Conservation (phyloP, 2,113 vertebrate genomes). For the Cephalopterus ornatus region DNA sequence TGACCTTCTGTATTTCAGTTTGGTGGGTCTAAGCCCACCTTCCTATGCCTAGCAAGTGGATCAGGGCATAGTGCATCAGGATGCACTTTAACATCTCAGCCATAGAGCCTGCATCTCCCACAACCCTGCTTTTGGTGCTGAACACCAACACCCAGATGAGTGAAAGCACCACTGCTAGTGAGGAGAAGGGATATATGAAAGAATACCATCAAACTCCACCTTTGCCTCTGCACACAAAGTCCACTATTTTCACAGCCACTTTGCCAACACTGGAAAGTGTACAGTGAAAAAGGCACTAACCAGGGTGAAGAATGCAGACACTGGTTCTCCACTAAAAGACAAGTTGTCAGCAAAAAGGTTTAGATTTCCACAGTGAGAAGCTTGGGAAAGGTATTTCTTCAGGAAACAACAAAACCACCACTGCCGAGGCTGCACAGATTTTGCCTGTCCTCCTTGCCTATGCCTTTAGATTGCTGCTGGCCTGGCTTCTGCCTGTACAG, state of each 20-base stretch:
- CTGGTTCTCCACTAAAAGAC: accelerated
- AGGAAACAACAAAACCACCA: background rate
- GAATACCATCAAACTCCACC: background rate
- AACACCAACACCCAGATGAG: background rate
- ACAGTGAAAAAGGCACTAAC: background rate
- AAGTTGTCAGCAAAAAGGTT: background rate
- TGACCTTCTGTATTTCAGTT: background rate
- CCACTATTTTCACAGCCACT: background rate
- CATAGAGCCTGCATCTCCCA: background rate
- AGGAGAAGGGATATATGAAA: background rate
- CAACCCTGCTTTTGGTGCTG: background rate
- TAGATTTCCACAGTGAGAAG: background rate
- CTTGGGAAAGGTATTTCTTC: background rate
- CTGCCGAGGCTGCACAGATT: background rate
- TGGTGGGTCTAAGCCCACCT: background rate
- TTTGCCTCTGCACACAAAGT: background rate
- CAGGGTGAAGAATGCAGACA: background rate
- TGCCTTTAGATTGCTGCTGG: background rate
- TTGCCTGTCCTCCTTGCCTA: background rate
- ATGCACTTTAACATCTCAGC: background rate
- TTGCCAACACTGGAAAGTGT: background rate
- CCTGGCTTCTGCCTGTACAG: background rate
- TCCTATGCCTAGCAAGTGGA: background rate
- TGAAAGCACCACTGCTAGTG: background rate
- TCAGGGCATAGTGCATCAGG: background rate